A percentile compares a stretch with the other conserved stretches of the same genome.
Conservation (phyloP, 2,888 invertebrate genomes). For the Chamaedrilus cognettii region DNA sequence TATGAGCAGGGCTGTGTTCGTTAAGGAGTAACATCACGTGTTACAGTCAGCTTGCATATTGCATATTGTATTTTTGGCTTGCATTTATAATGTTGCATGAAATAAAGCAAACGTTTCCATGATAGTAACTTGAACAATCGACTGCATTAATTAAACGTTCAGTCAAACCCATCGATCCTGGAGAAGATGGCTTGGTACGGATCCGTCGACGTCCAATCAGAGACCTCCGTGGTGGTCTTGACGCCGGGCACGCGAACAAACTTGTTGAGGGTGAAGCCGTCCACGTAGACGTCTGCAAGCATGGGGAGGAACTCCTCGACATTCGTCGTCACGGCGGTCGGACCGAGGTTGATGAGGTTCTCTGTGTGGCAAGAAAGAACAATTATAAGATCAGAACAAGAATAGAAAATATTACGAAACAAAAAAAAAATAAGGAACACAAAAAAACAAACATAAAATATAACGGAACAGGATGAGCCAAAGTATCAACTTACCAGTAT, state of each 20-base stretch:
- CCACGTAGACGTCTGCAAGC: constrained; percentile 29
- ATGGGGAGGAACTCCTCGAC: constrained; percentile 28
- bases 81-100: too few species aligned
- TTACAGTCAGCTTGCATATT: too few species aligned
- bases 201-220: constrained; percentile 32
- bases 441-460: not conserved
- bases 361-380: constrained; percentile 14
- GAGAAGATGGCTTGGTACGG: constrained; percentile 39
- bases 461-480: too few species aligned
- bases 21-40: too few species aligned
- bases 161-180: constrained; percentile 23
- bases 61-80: too few species aligned
- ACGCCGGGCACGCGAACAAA: constrained; percentile 35
- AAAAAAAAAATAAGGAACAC: not conserved
- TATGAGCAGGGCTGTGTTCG: too few species aligned
- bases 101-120: too few species aligned
- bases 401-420: too few species aligned
- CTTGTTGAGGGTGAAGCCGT: constrained; percentile 31
- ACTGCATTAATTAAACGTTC: too few species aligned
- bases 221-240: constrained; percentile 28
- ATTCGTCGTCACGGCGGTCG: constrained; percentile 36
- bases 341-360: constrained; percentile 37
- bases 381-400: not conserved
- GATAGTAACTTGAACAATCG: too few species aligned
- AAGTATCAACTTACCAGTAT: too few species aligned